These are phyloP conservation scores for Hemitrygon akajei DNA, from an alignment of 2,797 vertebrate species.

Conservation along the genomic window DNA sequence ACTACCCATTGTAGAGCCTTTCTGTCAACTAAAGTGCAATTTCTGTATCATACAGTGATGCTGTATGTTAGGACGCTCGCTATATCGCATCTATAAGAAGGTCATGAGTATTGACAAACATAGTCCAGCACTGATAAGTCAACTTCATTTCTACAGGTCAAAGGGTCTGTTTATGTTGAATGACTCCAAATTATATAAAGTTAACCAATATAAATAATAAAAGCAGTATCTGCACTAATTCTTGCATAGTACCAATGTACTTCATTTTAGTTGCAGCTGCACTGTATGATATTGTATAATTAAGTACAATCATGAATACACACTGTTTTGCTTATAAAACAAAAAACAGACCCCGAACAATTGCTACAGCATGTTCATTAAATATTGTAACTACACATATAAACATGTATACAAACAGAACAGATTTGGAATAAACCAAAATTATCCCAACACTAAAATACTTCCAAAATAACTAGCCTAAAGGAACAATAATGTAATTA, in stretches of 20 bases:
- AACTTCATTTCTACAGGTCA: no score
- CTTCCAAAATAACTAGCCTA: not conserved
- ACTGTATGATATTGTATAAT: slow-evolving; percentile 15
- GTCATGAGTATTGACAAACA: no score
- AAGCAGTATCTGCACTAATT: not conserved
- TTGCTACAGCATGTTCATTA: not conserved
- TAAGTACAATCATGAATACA: not conserved
- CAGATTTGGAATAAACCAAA: slow-evolving; percentile 1
- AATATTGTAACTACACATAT: not conserved
- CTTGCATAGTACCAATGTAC: not conserved
- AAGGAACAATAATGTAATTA: not conserved
- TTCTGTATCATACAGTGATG: no score
- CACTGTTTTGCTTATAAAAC: not conserved
- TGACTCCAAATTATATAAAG: not conserved
- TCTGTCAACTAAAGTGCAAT: no score
- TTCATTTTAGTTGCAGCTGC: slow-evolving; percentile 9
- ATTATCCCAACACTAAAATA: not conserved
- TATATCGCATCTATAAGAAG: no score
- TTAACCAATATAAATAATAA: not conserved
- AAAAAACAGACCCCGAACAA: not conserved
- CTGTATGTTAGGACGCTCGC: no score
- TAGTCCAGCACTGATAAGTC: no score
- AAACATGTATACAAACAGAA: not conserved
- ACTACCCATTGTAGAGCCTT: no score
- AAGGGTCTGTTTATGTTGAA: no score